Conservation (phyloP, 2,888 invertebrate species). For the Lacanobia oleracea region DNA sequence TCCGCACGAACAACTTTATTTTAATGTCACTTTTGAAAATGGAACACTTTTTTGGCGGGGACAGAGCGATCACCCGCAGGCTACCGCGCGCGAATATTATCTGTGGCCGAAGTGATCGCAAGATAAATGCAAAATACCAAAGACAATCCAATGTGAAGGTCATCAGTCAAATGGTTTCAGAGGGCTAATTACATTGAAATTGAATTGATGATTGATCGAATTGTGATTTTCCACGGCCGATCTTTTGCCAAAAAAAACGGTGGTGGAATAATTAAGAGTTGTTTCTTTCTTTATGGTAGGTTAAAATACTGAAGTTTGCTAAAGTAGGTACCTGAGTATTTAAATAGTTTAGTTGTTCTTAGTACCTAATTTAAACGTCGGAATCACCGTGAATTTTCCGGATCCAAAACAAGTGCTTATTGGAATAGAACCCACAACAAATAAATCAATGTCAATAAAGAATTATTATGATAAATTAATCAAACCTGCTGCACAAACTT, state of each 20-base stretch:
- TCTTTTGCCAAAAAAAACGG: slow-evolving; percentile 14
- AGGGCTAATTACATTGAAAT: slow-evolving; percentile 54
- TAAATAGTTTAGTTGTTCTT: not conserved
- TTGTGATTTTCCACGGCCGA: slow-evolving; percentile 43
- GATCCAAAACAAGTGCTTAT: too few species aligned
- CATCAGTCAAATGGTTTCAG: slow-evolving; percentile 47
- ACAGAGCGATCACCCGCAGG: slow-evolving; percentile 46
- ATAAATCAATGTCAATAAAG: too few species aligned
- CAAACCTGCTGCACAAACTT: too few species aligned
- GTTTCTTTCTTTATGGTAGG: slow-evolving; percentile 5
- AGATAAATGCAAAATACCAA: slow-evolving; percentile 50
- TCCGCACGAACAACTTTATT: not conserved
- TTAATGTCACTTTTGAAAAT: slow-evolving; percentile 44
- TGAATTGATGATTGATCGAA: slow-evolving; percentile 45
- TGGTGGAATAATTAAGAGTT: slow-evolving; percentile 17
- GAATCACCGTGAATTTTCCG: not conserved
- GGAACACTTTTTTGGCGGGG: slow-evolving; percentile 41
- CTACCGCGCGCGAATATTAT: slow-evolving; percentile 48
- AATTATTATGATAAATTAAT: too few species aligned
- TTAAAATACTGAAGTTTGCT: slow-evolving; percentile 4
- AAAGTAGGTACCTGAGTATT: not conserved
- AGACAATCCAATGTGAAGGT: slow-evolving; percentile 63
- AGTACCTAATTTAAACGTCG: not conserved
- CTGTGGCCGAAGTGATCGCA: slow-evolving; percentile 36
- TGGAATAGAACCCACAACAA: too few species aligned